phyloP scores from a whole-genome alignment of 2,888 invertebrate genomes.

The Nomada fabriciana region DNA sequence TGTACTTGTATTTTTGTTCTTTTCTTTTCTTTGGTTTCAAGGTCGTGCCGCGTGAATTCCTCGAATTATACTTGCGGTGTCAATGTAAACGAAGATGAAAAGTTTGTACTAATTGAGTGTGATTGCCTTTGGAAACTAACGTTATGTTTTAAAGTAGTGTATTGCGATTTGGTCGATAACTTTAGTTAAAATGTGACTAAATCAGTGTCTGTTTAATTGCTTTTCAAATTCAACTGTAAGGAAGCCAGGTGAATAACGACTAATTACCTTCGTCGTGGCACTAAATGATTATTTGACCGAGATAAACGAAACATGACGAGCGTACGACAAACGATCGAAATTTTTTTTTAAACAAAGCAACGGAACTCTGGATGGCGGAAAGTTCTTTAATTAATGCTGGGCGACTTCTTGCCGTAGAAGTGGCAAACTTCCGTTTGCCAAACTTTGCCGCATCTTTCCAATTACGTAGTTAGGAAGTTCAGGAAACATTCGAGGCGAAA shows the following conservation, averaged over 20 bases:
- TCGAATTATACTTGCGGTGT: no score
- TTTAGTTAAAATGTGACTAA: no score
- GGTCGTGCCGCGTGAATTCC: no score
- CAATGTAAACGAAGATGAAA: no score
- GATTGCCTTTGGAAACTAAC: no score
- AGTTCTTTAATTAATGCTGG: constrained; percentile 36
- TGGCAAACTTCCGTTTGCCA: constrained; percentile 27
- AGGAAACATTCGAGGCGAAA: constrained; percentile 12
- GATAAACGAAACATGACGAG: not conserved
- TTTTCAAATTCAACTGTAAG: no score
- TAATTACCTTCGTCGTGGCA: not conserved
- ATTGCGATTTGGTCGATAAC: no score
- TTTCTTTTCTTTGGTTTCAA: no score
- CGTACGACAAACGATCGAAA: not conserved
- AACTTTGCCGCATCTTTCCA: constrained; percentile 27
- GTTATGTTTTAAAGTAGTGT: no score
- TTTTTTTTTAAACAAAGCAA: constrained; percentile 7
- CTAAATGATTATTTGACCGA: constrained; percentile 9
- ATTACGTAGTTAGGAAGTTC: constrained; percentile 4
- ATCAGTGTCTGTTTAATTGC: no score
- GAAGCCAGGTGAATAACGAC: no score
- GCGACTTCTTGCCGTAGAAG: constrained; percentile 25
- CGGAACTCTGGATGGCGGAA: constrained; percentile 4
- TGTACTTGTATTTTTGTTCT: not conserved
- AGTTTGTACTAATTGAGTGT: no score